These are phyloP conservation scores for Virgularia gustaviana DNA, from an alignment of 92 coral and sea anemone genomes.

Conservation along the genomic window DNA sequence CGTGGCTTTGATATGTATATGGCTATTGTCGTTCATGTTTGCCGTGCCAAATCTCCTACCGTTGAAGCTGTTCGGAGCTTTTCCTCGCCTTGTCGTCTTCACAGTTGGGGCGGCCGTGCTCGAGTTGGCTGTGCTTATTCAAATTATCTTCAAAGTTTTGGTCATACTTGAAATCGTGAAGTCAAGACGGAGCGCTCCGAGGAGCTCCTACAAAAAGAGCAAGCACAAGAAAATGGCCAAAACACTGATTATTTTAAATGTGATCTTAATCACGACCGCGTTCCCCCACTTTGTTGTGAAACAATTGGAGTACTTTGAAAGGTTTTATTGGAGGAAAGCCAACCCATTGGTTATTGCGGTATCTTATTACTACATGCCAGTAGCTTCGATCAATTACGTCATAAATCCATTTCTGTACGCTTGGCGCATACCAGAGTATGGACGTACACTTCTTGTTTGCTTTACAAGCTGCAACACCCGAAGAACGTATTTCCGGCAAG, in stretches of 20 bases:
- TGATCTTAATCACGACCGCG: constrained; percentile 16
- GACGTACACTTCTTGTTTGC: not conserved
- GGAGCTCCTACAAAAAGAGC: not conserved
- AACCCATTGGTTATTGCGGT: not conserved
- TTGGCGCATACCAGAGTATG: constrained; percentile 15
- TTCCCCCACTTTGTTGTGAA: constrained; percentile 21
- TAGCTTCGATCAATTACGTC: constrained; percentile 14
- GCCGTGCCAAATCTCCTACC: too few species aligned
- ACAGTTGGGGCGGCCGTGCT: too few species aligned
- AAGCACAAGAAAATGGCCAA: constrained; percentile 19
- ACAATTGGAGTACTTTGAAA: constrained; percentile 1
- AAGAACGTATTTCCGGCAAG: not conserved
- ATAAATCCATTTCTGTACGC: constrained; percentile 24
- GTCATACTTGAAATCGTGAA: not conserved
- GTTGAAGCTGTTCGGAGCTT: too few species aligned
- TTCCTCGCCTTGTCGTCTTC: too few species aligned
- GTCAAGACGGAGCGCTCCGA: not conserved
- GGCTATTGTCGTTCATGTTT: too few species aligned
- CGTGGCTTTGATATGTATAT: constrained; percentile 67
- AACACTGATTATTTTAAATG: constrained; percentile 11
- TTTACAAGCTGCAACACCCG: not conserved
- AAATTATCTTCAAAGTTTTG: not conserved
- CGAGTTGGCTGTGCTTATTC: constrained; percentile 17
- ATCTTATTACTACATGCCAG: not conserved
- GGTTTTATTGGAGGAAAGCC: too few species aligned